Evolutionary conservation across 1,140 invertebrate species (phyloP), one percentile per base, ranked within the genome.

Genomic region (Macrobrachium rosenbergii): DNA sequence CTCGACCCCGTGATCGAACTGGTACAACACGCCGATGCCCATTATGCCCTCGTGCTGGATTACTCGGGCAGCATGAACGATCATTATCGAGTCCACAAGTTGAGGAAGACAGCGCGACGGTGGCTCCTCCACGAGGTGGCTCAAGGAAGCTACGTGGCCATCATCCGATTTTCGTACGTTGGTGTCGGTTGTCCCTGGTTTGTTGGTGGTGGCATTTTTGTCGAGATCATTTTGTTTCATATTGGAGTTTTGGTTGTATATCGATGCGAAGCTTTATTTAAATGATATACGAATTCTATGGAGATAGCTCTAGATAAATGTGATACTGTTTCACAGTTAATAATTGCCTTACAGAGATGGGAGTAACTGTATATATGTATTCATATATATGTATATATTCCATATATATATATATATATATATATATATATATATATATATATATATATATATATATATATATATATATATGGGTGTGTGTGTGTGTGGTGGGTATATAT

Each of bases 61-160:
- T 87, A 87, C 60, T 87, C 85, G 0, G 85, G 85, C 10, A 81
- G 78, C 43, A 87, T 87, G 85, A 87, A 87, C 59, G 78, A 87
- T 67, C 77, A 76, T 23, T 87, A 87, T 58, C 62, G 85, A n/a
- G 58, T 87, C 12, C 78, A 81, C 85, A 87, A 87, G 78, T 69
- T 87, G 17, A 52, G 72, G 58, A 80, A 75, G 28, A 87, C 78
- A 23, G 85, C 85, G 12, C 78, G 85, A 23, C 67, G 85, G 8
- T 87, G 85, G 85, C 16, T 87, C 8, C 72, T 87, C 11, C 78
- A 87, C 23, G 85, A 87, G 58, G 85, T 87, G 78, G 78, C 85
- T 17, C 23, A 64, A 7, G 85, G 85, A 11, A 87, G 85, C 60
- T 62, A 82, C 17, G 85, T 87, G 5, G 67, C 85, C 58, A 87